Evolutionary conservation across 1,140 invertebrate genomes (phyloP), one percentile per base, ranked within the genome.

Genomic region (Chelonus insularis): DNA sequence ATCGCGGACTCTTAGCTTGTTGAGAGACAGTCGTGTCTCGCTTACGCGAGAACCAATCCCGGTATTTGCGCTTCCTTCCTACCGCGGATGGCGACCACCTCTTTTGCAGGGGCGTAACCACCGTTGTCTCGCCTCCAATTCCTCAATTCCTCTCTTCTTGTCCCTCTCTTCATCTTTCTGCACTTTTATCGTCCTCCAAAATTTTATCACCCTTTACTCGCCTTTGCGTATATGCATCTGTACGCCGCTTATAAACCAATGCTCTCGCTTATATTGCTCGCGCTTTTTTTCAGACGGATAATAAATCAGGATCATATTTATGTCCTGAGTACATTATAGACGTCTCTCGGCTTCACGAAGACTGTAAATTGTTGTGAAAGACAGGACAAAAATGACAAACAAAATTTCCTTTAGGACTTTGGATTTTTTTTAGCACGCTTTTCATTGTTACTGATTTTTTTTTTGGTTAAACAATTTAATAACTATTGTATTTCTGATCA

Each of bases 1-100:
- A 36, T 54, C 51, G 51, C 51, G 39, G 51, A 8, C 43, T 47
- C 43, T 47, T 14, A 20, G 16, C 8, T 69, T 72, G 73, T 68
- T 61, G 69, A 75, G 71, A 76, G 70, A 68, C 70, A 62, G 58
- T 73, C 70, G 69, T 73, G 67, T 73, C 67, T 63, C 66, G 43
- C 29, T 69, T 68, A 73, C 74, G 72, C 68, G 77, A 75, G 76
- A 78, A 75, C 77, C 76, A 79, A 79, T 79, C 77, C 76, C 72
- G 72, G 75, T 77, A 78, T 76, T 79, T 78, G 76, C 73, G 72
- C 77, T 79, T 78, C 77, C 76, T 76, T 77, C 77, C 76, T 76
- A 78, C 75, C 72, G 72, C 65, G 72, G 71, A 78, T 78, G 71
- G 77, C 76, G 75, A 75, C 77, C 76, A 77, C 76, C 76, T 78